These are phyloP conservation scores for Buathra laborator DNA, from an alignment of 2,888 invertebrate species.

Conservation along the genomic window DNA sequence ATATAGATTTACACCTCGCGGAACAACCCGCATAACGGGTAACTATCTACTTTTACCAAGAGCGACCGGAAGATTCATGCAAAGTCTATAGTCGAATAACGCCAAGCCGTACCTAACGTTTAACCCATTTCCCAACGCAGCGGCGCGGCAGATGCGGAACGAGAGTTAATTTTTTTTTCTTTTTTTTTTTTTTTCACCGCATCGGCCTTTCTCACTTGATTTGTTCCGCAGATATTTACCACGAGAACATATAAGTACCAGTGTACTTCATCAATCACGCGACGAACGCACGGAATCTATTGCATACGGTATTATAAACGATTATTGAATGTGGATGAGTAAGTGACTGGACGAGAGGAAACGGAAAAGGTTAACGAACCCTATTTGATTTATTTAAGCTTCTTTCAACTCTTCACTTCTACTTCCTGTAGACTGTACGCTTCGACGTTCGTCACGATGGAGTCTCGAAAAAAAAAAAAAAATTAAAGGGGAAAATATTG, in stretches of 20 bases:
- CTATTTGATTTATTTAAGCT: background rate
- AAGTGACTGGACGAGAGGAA: background rate
- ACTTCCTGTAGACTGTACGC: background rate
- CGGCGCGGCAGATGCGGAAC: constrained; percentile 18
- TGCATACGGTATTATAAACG: background rate
- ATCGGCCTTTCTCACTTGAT: background rate
- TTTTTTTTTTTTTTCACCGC: background rate
- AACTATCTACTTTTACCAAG: background rate
- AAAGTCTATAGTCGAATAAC: constrained; percentile 1
- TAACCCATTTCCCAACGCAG: background rate
- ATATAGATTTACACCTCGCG: background rate
- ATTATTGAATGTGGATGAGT: constrained; percentile 8
- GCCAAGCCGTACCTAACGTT: background rate
- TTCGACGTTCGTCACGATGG: background rate
- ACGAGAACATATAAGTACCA: constrained; percentile 1
- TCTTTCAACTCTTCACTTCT: background rate
- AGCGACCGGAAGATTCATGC: background rate
- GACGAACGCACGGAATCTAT: constrained; percentile 1
- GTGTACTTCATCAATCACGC: background rate
- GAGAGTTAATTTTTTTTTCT: constrained; percentile 4
- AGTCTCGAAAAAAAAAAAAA: no score
- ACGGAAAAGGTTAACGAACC: background rate
- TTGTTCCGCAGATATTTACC: constrained; percentile 1
- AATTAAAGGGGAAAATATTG: no score
- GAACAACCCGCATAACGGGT: background rate